A percentile compares a stretch with the other conserved stretches of the same genome.
Conservation (phyloP, 1,140 invertebrate species). For the Argopecten irradians region DNA sequence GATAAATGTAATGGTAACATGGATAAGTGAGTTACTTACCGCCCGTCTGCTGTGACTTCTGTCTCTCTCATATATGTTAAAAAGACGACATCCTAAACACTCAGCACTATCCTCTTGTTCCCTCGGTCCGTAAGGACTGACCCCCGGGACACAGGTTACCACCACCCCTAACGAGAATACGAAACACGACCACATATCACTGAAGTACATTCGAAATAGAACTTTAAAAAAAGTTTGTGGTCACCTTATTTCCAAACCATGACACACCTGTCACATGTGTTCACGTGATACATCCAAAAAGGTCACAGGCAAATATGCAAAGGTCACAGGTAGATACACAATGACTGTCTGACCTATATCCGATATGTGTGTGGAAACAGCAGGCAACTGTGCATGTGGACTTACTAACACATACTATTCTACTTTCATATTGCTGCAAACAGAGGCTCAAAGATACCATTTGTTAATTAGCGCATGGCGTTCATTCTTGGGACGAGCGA, state of each 20-base stretch:
- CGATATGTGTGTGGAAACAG: not conserved
- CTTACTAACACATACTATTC: not conserved
- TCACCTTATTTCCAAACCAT: not conserved
- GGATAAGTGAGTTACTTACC: not conserved
- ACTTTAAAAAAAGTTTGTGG: not conserved
- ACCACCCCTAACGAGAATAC: not conserved
- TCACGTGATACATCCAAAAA: not conserved
- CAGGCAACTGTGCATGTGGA: not conserved
- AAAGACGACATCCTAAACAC: not conserved
- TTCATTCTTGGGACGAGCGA: not conserved
- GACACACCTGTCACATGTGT: not conserved
- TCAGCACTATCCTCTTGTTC: not conserved
- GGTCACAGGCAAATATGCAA: no score
- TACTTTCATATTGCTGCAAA: not conserved
- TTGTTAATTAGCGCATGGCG: slow-evolving; percentile 13
- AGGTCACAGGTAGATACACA: not conserved
- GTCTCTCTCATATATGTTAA: not conserved
- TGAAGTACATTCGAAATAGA: not conserved
- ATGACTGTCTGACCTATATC: not conserved
- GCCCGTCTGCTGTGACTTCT: not conserved
- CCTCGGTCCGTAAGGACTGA: not conserved
- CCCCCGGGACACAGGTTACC: not conserved
- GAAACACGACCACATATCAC: not conserved
- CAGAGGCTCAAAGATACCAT: slow-evolving; percentile 7
- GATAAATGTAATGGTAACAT: no score